Evolutionary conservation across 2,888 invertebrate genomes (phyloP), one percentile per base, ranked within the genome.

Genomic region (Cyrtodaria siliqua): DNA sequence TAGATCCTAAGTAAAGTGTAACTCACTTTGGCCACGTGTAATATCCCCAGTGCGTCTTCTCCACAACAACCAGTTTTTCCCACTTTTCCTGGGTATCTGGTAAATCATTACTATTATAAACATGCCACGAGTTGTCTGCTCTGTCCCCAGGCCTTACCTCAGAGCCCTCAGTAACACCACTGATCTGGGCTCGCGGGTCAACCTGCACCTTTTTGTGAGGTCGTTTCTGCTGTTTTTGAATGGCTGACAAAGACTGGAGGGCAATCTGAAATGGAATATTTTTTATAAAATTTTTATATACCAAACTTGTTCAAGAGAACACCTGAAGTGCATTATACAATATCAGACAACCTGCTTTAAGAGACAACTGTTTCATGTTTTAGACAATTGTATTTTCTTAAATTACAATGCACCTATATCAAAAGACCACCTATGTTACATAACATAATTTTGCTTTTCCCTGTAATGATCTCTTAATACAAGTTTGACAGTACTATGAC

Each of bases 51-150:
- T 95, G 95, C 8, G 94, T 94, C 72, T 96, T 95, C 88, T 97
- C 96, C 24, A 96, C 94, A 88, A 95, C 96, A 90, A 95, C 94
- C 0, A 95, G 94, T 77, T 94, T 94, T 76, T 97, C 95, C 97
- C 97, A 98, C 70, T 96, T 95, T 71, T 95, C 95, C 57, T 95
- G 94, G 3, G 94, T 95, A 53, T 94, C 92, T 0, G 96, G 96
- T 18, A 94, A 91, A 0, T 93, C 94, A 50, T 94, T 92, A 18
- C 94, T 94, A 82, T 95, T 94, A 79, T 96, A 96, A 93, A 96
- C 95, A 49, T 96, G 94, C 96, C 97, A 97, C 52, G 94, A 93
- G 88, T 97, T 96, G 87, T 97, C 96, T 27, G 94, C 91, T 71
- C 96, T 94, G 82, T 95, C 94, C 2, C 91, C 92, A 16, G 90